Evolutionary conservation across 2,797 vertebrate genomes (phyloP).

Genomic region (Aldrovandia affinis): DNA sequence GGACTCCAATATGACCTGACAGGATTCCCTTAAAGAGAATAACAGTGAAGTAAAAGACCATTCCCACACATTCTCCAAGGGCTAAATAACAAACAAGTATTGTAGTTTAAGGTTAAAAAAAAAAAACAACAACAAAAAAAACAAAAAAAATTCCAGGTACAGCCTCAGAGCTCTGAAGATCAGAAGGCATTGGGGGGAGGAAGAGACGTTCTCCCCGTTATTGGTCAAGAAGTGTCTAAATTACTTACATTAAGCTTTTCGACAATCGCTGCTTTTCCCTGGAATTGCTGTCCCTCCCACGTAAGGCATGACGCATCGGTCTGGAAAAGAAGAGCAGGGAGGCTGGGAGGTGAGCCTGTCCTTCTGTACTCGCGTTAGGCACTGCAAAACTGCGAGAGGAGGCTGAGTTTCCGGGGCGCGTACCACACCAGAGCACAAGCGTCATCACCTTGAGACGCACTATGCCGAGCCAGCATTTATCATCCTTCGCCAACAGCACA

Average conservation of each 20-base stretch:
- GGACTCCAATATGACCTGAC: neutral
- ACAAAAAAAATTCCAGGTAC: no score
- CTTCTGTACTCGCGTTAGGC: neutral
- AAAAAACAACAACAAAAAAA: no score
- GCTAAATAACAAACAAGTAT: neutral
- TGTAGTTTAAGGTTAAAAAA: neutral
- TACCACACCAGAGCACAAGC: neutral
- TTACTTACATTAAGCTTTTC: conserved; percentile 94
- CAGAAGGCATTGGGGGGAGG: no score
- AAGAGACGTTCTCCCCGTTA: no score
- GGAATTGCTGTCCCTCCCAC: conserved; percentile 97
- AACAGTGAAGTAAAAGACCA: neutral
- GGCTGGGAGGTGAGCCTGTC: neutral
- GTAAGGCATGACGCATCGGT: conserved; percentile 97
- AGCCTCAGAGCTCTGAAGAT: no score
- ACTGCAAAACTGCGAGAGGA: neutral
- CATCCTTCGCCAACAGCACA: neutral
- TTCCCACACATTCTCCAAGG: neutral
- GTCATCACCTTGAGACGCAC: neutral
- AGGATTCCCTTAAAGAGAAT: neutral
- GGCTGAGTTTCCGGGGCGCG: neutral
- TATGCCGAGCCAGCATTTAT: neutral
- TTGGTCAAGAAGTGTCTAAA: neutral
- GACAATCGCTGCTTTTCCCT: conserved; percentile 95
- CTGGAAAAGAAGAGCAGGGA: conserved; percentile 64